Percentiles rank a stretch among this genome's conserved stretches.
phyloP scores from a whole-genome alignment of 1,140 invertebrate species.

The Conus ventricosus region DNA sequence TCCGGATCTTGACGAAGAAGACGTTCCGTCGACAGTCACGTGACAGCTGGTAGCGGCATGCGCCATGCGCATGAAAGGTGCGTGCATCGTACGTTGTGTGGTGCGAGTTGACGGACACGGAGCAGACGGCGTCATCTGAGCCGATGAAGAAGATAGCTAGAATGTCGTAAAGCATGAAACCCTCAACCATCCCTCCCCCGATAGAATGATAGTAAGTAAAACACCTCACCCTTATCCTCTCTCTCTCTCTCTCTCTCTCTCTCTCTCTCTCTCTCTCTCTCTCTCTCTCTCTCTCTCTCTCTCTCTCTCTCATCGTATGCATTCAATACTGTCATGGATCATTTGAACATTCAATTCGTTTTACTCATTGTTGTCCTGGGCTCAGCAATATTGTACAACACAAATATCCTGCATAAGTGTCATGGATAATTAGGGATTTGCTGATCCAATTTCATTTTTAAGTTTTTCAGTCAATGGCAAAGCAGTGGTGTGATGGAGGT shows the following conservation, averaged over 20 bases:
- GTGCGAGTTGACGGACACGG: neutral
- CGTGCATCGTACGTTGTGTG: slow-evolving; percentile 4
- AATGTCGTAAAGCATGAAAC: neutral
- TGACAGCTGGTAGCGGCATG: slow-evolving; percentile 11
- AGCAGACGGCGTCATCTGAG: slow-evolving; percentile 13
- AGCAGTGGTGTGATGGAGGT: no score
- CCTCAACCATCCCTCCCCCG: neutral
- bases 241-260: slow-evolving; percentile 18
- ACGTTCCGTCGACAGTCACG: neutral
- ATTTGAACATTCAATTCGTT: no score
- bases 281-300: slow-evolving; percentile 18
- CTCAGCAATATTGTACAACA: no score
- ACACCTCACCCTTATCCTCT: neutral
- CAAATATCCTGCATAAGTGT: no score
- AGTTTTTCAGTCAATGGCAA: no score
- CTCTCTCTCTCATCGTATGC: neutral
- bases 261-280: slow-evolving; percentile 18
- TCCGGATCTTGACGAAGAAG: slow-evolving; percentile 20
- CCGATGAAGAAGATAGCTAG: neutral
- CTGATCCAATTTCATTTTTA: no score
- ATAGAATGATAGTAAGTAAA: neutral
- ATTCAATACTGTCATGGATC: no score
- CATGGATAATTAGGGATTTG: no score
- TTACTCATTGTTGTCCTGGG: no score
- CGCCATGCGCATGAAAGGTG: slow-evolving; percentile 1